Conservation (phyloP, 2,888 invertebrate species). For the Coleophora flavipennella region DNA sequence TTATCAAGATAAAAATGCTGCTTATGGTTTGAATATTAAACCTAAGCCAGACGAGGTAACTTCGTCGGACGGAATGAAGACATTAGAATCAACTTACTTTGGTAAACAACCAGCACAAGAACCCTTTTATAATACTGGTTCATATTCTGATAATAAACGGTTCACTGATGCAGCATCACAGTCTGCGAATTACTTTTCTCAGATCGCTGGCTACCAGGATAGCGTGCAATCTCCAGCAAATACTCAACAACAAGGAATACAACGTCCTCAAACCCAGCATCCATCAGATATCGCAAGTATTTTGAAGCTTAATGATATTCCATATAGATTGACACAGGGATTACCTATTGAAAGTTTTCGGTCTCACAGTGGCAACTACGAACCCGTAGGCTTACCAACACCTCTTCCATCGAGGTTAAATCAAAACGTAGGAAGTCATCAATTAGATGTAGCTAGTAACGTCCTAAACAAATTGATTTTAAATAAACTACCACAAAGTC, state of each 20-base stretch:
- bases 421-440: constrained; percentile 59
- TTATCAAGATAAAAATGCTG: constrained; percentile 57
- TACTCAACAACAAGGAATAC: constrained; percentile 32
- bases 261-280: constrained; percentile 32
- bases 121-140: constrained; percentile 28
- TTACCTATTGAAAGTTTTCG: constrained; percentile 35
- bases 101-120: constrained; percentile 36
- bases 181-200: constrained; percentile 30
- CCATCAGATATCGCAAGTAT: constrained; percentile 39
- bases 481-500: constrained; percentile 36
- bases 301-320: constrained; percentile 55
- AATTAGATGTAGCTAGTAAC: constrained; percentile 49
- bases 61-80: constrained; percentile 31
- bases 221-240: constrained; percentile 34
- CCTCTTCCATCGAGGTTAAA: constrained; percentile 50
- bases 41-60: constrained; percentile 42
- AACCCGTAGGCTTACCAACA: constrained; percentile 42
- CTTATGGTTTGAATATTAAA: constrained; percentile 50
- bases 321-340: constrained; percentile 47
- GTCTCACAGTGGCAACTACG: constrained; percentile 42
- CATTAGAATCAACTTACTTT: constrained; percentile 38
- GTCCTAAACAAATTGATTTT: constrained; percentile 46
- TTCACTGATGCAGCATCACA: constrained; percentile 32
- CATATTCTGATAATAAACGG: constrained; percentile 25
- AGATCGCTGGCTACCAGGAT: constrained; percentile 34